A percentile compares a stretch with the other conserved stretches of the same genome.
Evolutionary conservation across 1,140 invertebrate species (phyloP).

Genomic region (Xylocopa sonorina): DNA sequence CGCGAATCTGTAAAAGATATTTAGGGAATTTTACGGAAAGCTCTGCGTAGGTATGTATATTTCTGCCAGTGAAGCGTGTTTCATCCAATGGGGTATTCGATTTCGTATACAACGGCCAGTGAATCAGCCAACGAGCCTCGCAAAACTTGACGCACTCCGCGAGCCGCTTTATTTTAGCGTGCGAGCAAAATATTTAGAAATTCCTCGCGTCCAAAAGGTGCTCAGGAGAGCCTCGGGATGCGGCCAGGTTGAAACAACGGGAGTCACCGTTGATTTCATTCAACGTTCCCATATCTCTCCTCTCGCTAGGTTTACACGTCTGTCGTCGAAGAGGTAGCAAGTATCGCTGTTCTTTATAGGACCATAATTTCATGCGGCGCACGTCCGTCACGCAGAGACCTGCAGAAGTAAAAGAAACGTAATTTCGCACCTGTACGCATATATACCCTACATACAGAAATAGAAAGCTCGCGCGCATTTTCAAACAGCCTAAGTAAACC

Average conservation of each 20-base stretch:
- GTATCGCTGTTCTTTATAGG: too few relatives aligned
- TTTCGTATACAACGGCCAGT: slow-evolving; percentile 47
- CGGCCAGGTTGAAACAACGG: slow-evolving; percentile 19
- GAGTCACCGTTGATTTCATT: slow-evolving; percentile 18
- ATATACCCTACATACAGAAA: neutral
- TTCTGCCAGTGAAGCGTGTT: neutral
- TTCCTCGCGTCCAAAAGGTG: slow-evolving; percentile 53
- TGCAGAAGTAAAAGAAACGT: neutral
- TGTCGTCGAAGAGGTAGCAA: slow-evolving; percentile 11
- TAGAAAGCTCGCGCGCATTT: too few relatives aligned
- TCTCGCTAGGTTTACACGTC: neutral
- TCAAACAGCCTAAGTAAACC: neutral
- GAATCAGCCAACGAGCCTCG: slow-evolving; percentile 40
- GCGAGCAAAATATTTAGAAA: slow-evolving; percentile 64
- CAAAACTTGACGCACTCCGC: slow-evolving; percentile 47
- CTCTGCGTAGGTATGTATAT: neutral
- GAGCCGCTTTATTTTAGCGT: slow-evolving; percentile 65
- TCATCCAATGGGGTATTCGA: slow-evolving; percentile 2
- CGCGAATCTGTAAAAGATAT: neutral
- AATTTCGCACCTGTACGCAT: too few relatives aligned
- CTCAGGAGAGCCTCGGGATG: slow-evolving; percentile 24
- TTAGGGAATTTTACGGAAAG: neutral
- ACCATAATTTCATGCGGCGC: neutral
- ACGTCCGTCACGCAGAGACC: neutral
- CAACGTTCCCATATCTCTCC: slow-evolving; percentile 14